Conservation (phyloP, 2,113 vertebrate species). For the Peromyscus maniculatus region DNA sequence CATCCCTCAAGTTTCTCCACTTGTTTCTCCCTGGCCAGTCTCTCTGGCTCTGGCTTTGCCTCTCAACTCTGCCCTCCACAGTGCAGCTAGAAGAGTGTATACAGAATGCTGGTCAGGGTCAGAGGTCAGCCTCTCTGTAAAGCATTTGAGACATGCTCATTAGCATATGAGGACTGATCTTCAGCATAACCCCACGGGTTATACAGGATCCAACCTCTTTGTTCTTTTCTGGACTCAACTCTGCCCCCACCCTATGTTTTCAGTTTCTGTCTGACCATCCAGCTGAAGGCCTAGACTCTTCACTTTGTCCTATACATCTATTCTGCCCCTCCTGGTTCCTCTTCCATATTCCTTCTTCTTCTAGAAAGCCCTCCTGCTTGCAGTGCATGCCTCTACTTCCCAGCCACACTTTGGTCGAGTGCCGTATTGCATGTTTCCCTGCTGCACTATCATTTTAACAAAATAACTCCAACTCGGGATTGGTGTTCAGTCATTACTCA, state of each 20-base stretch:
- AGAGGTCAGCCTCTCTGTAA: not conserved
- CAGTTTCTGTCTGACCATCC: not conserved
- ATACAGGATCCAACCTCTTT: not conserved
- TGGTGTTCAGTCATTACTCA: not conserved
- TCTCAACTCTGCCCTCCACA: not conserved
- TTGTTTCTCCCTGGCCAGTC: not conserved
- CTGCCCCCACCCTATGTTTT: not conserved
- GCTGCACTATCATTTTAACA: not conserved
- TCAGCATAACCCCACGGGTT: no score
- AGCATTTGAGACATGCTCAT: not conserved
- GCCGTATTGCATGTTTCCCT: not conserved
- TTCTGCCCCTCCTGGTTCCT: not conserved
- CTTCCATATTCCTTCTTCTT: not conserved
- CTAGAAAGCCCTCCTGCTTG: not conserved
- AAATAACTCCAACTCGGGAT: not conserved
- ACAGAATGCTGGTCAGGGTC: not conserved
- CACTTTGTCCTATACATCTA: not conserved
- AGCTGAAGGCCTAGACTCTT: not conserved
- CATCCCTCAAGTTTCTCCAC: not conserved
- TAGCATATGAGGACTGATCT: not conserved
- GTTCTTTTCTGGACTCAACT: not conserved
- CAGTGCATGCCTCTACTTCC: not conserved
- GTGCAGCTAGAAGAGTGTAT: not conserved
- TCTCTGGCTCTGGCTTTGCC: not conserved
- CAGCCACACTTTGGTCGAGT: not conserved